Evolutionary conservation across 2,113 vertebrate genomes (phyloP).

Genomic region (Erinaceus europaeus): DNA sequence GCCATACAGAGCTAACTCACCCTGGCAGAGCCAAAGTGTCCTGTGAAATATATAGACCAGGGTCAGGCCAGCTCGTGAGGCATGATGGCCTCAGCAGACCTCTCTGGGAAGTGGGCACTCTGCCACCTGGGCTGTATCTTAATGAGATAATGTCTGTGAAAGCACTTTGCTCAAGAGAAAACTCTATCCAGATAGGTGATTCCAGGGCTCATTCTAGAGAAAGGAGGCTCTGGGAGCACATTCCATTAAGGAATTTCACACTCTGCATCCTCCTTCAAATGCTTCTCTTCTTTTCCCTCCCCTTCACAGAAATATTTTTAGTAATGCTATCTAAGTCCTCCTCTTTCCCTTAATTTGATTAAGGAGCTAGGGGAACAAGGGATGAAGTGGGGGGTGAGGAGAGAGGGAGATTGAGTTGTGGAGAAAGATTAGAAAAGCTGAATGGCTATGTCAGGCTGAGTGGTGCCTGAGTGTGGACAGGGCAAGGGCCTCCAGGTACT

Average conservation of each 20-base stretch:
- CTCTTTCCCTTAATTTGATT: slow-evolving; percentile 74
- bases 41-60: slow-evolving; percentile 59
- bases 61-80: slow-evolving; percentile 32
- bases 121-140: slow-evolving; percentile 24
- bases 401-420: not conserved
- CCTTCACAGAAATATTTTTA: slow-evolving; percentile 65
- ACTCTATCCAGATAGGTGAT: slow-evolving; percentile 25
- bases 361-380: slow-evolving; percentile 45
- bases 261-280: not conserved
- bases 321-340: slow-evolving; percentile 66
- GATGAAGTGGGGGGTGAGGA: not conserved
- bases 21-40: slow-evolving; percentile 3
- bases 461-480: slow-evolving; percentile 71
- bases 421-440: slow-evolving; percentile 53
- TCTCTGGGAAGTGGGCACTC: not conserved
- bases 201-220: not conserved
- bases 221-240: slow-evolving; percentile 8
- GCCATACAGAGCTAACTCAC: not conserved
- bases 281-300: not conserved
- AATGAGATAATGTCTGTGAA: slow-evolving; percentile 38
- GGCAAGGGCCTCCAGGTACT: slow-evolving; percentile 51
- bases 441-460: slow-evolving; percentile 22
- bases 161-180: slow-evolving; percentile 43
- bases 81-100: not conserved
- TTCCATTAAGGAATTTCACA: slow-evolving; percentile 62